Evolutionary conservation across 2,888 invertebrate genomes (phyloP), one percentile per base, ranked within the genome.

Genomic region (Meiosimyza platycephala): DNA sequence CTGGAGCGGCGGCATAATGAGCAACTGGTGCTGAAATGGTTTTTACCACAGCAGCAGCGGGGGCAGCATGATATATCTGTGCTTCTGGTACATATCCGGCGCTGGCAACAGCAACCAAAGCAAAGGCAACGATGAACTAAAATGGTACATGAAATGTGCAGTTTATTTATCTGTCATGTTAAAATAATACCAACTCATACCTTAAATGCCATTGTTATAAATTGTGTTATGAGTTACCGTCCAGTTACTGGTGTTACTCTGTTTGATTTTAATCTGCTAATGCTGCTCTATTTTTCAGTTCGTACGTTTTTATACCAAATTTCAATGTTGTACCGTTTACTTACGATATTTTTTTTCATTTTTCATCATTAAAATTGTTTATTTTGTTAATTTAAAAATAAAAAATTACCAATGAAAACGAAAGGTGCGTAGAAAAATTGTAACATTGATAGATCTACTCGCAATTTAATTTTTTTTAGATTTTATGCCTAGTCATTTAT

Each of bases 31-130:
- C 74, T 63, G 77, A 76, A 22, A 76, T 74, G 18, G 75, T 62
- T 51, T 80, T 78, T n/a, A 80, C 78, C 6, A 77, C 63, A 33
- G 78, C 75, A 33, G 70, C 74, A 2, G 51, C 77, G 6, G 82
- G 80, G 6, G 78, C 78, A 28, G 75, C 69, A 68, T 79, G 79
- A 47, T 80, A 78, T 4, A 76, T 76, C 28, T 79, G 76, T 0
- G 40, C 9, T 16, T 40, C 80, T 67, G 83, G 83, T 72, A 84
- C 75, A 47, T 80, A 18, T 60, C 85, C 85, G 50, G 85, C 85
- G 75, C 79, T 84, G 76, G 80, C 84, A 15, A 81, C 82, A 68
- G 81, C 77, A 68, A 80, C 75, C 55, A 76, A 76, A 64, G 76
- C 78, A 64, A 79, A 73, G 57, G 74, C 77, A 66, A 75, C 72